phyloP scores from a whole-genome alignment of 2,888 invertebrate species.

The Drosophila villosipedis region DNA sequence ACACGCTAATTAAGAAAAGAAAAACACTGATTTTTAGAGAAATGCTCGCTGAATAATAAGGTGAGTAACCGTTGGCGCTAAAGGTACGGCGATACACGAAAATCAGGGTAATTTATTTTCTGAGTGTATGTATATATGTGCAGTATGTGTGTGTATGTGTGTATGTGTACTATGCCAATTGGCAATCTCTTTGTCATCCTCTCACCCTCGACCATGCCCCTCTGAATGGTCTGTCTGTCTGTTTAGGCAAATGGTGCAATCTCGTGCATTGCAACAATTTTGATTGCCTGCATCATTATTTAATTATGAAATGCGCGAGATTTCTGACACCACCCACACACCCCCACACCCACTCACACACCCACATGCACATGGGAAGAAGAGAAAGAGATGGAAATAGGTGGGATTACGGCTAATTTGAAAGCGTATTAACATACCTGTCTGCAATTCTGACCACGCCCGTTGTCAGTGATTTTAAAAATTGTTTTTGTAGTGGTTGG shows the following conservation, averaged over 20 bases:
- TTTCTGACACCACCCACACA: not conserved
- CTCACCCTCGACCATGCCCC: not conserved
- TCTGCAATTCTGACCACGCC: constrained; percentile 26
- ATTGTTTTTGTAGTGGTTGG: constrained; percentile 3
- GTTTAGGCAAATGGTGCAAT: not conserved
- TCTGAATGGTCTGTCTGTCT: not conserved
- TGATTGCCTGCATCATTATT: constrained; percentile 4
- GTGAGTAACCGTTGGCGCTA: not conserved
- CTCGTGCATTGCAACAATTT: constrained; percentile 8
- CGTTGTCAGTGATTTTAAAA: not conserved
- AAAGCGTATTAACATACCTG: constrained; percentile 47
- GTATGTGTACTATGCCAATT: not conserved
- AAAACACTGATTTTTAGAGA: not conserved
- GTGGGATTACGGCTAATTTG: constrained; percentile 18
- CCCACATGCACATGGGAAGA: not conserved
- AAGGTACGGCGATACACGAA: not conserved
- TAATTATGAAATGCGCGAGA: constrained; percentile 5
- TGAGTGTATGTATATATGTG: not conserved
- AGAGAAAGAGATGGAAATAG: not conserved
- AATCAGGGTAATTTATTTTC: not conserved
- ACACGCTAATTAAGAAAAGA: not conserved
- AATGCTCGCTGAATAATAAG: not conserved
- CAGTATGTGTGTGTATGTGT: not conserved
- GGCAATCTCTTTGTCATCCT: not conserved
- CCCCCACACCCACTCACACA: not conserved